Evolutionary conservation across 2,888 invertebrate genomes (phyloP), one percentile per base, ranked within the genome.

Genomic region (Agonopterix arenella): DNA sequence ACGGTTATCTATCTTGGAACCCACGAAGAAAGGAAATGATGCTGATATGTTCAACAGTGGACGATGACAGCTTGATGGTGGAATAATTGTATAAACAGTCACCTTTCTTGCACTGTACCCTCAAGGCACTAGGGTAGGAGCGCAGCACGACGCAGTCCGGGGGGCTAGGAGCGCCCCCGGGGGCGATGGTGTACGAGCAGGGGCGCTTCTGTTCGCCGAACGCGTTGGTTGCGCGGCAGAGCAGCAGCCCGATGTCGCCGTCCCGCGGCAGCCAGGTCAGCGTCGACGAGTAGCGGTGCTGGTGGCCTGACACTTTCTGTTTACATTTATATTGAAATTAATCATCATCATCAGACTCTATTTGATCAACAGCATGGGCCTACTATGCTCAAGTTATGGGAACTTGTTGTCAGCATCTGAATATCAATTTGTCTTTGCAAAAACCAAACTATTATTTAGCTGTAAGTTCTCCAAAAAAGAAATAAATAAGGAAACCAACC

Each of bases 141-240:
- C 66, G 56, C 2, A 67, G 48, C 0, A 77, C 59, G 0, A 62
- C 60, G 46, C 85, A 84, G 1, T 69, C 60, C 0, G 86, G 86
- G 0, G 69, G 37, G 0, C 58, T 57, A 0, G 84, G 84, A 0
- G 76, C 64, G 0, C 84, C 78, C 0, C 83, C 81, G 0, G 56
- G 52, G 0, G 68, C 57, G 0, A 86, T 61, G 0, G 66, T 64
- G 57, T 62, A 82, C 0, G 58, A 53, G 54, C 86, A 86, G 0
- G 84, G 73, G 0, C 60, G 59, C 51, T 75, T 77, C 56, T 84
- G 84, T 36, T 81, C 80, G 0, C 86, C 86, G 44, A 77, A 78
- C 0, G 66, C 36, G 56, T 84, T 86, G 0, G 72, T 73, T 0
- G 84, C 84, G 0, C 78, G 65, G 52, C 85, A 86, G 8, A 66